Evolutionary conservation across 2,797 vertebrate species (phyloP).

Genomic region (Gymnoscopelus braueri): DNA sequence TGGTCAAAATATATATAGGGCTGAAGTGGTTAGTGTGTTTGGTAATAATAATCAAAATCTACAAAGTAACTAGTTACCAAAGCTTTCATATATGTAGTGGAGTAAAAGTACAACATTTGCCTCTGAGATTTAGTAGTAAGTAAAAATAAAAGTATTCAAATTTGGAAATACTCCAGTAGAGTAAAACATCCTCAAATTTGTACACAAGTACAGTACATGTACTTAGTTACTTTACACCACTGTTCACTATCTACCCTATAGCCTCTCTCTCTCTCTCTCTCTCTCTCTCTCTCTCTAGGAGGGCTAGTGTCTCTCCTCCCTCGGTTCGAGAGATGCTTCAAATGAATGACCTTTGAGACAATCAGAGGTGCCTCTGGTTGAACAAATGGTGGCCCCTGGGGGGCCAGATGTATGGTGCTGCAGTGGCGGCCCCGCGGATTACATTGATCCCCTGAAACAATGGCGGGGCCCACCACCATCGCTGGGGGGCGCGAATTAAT

Average conservation of each 20-base stretch:
- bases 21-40: too few species aligned
- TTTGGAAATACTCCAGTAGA: too few species aligned
- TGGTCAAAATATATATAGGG: too few species aligned
- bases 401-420: slow-evolving; percentile 46
- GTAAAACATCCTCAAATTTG: not conserved
- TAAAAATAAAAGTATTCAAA: too few species aligned
- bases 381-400: slow-evolving; percentile 47
- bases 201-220: too few species aligned
- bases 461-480: slow-evolving; percentile 28
- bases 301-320: slow-evolving; percentile 34
- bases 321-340: slow-evolving; percentile 31
- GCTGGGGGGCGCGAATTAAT: slow-evolving; percentile 56
- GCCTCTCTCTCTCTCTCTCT: slow-evolving; percentile 6
- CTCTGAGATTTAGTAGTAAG: too few species aligned
- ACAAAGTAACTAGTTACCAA: too few species aligned
- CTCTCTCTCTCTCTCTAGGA: slow-evolving; percentile 32
- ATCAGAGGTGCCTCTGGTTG: slow-evolving; percentile 55
- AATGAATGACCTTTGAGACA: slow-evolving; percentile 76
- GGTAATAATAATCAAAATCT: too few species aligned
- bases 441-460: slow-evolving; percentile 78
- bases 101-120: too few species aligned
- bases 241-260: not conserved
- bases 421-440: slow-evolving; percentile 58
- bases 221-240: too few species aligned
- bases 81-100: too few species aligned